These are phyloP conservation scores for Aphelenchoides bicaudatus DNA, from an alignment of 2,888 invertebrate genomes.

Conservation along the genomic window DNA sequence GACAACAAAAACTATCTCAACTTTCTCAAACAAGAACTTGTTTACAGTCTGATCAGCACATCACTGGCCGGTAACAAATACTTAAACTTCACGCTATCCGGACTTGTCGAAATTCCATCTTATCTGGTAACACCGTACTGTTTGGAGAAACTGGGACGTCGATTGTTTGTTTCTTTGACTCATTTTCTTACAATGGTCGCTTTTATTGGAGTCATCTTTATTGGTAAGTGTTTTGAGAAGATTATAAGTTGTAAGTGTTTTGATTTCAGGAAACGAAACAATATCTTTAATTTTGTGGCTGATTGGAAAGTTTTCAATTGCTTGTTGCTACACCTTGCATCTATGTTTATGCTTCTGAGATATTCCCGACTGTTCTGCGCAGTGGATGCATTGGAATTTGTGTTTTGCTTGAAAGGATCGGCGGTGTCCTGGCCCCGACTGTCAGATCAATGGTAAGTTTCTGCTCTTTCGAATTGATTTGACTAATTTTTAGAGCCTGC, in stretches of 20 bases:
- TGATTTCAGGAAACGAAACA: conserved; percentile 5
- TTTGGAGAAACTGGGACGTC: conserved; percentile 29
- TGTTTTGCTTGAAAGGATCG: conserved; percentile 15
- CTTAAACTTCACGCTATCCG: conserved; percentile 44
- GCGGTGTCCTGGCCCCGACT: conserved; percentile 15
- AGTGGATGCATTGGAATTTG: conserved; percentile 19
- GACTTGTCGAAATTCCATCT: conserved; percentile 49
- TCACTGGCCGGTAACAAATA: conserved; percentile 47
- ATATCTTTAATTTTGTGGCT: conserved; percentile 36
- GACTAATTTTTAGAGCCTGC: conserved; percentile 12
- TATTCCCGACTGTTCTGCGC: conserved; percentile 21
- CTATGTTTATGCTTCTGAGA: conserved; percentile 9
- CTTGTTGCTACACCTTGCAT: conserved; percentile 47
- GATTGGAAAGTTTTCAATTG: conserved; percentile 47
- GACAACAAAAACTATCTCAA: too few relatives aligned
- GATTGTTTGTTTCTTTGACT: conserved; percentile 4
- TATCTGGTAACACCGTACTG: conserved; percentile 44
- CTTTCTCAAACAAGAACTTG: too few relatives aligned
- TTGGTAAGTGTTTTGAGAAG: not conserved
- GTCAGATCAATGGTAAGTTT: conserved; percentile 17
- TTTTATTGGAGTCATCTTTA: conserved; percentile 16
- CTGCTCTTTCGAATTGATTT: not conserved
- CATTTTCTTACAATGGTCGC: conserved; percentile 8
- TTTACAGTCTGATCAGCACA: conserved; percentile 47
- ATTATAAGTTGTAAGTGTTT: not conserved